Evolutionary conservation across 1,140 invertebrate species (phyloP).

Genomic region (Matsumurasca onukii): DNA sequence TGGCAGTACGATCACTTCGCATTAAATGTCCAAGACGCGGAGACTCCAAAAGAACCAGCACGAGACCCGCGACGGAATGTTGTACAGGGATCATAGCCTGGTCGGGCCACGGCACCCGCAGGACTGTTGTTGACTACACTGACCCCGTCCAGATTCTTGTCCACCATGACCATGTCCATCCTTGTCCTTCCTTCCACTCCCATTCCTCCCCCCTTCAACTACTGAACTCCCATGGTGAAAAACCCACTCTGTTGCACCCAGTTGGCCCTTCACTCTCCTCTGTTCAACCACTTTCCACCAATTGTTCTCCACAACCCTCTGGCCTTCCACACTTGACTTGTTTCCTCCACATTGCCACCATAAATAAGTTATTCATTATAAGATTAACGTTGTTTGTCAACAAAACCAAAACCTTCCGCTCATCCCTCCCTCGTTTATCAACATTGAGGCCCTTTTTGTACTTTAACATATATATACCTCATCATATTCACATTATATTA

Average conservation of each 20-base stretch:
- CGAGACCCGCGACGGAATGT: slow-evolving; percentile 21
- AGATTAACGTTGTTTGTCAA: neutral
- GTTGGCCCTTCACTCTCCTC: slow-evolving; percentile 4
- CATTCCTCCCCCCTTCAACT: neutral
- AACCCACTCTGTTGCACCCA: neutral
- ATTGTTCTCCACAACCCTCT: neutral
- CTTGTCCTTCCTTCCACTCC: slow-evolving; percentile 34
- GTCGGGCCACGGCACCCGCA: slow-evolving; percentile 13
- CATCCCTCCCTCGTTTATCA: neutral
- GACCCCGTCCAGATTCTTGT: slow-evolving; percentile 22
- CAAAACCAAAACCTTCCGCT: neutral
- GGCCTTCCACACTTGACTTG: slow-evolving; percentile 11
- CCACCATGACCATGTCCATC: slow-evolving; percentile 11
- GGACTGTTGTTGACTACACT: slow-evolving; percentile 9
- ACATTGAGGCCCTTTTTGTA: neutral
- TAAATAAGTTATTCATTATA: neutral
- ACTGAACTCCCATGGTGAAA: neutral
- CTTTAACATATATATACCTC: slow-evolving; percentile 15
- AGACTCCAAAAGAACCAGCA: slow-evolving; percentile 15
- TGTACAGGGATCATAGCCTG: slow-evolving; percentile 20
- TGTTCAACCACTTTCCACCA: neutral
- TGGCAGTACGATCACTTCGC: slow-evolving; percentile 38
- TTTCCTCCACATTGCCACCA: slow-evolving; percentile 12
- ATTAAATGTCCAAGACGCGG: slow-evolving; percentile 30
- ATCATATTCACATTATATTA: slow-evolving; percentile 21